Evolutionary conservation across 2,888 invertebrate species (phyloP).

Genomic region (Listrodromus nycthemerus): DNA sequence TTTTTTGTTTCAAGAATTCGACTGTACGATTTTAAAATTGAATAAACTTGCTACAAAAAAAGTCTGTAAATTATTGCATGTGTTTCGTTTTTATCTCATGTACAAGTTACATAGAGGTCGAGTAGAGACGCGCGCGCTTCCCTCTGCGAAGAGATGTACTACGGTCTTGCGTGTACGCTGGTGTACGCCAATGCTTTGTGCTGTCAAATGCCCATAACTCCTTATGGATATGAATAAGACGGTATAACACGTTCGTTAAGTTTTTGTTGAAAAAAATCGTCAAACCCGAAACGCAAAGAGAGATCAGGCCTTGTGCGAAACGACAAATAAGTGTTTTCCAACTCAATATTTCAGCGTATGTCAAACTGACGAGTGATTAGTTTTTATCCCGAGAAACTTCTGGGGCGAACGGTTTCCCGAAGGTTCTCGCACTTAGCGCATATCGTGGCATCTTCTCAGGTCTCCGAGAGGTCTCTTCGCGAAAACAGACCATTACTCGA

Average conservation of each 20-base stretch:
- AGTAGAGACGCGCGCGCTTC: slow-evolving; percentile 3
- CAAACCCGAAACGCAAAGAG: background rate
- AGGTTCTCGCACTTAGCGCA: slow-evolving; percentile 29
- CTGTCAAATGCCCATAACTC: background rate
- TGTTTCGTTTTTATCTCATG: background rate
- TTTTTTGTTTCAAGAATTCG: too few species aligned
- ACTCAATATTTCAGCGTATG: background rate
- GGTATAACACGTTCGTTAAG: background rate
- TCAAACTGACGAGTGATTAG: background rate
- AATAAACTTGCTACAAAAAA: too few species aligned
- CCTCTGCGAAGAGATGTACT: background rate
- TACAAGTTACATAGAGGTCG: background rate
- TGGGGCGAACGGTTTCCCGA: slow-evolving; percentile 9
- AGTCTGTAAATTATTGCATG: too few species aligned
- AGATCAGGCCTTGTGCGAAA: background rate
- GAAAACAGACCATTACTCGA: background rate
- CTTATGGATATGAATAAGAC: slow-evolving; percentile 6
- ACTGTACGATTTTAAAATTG: too few species aligned
- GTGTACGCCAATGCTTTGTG: slow-evolving; percentile 3
- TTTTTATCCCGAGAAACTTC: slow-evolving; percentile 14
- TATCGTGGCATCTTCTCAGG: background rate
- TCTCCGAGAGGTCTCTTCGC: too few species aligned
- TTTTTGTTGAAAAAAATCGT: background rate
- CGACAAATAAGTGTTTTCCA: background rate
- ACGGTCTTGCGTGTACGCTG: background rate